Conservation (phyloP, 2,797 vertebrate species). For the Nannoperca obscura region DNA sequence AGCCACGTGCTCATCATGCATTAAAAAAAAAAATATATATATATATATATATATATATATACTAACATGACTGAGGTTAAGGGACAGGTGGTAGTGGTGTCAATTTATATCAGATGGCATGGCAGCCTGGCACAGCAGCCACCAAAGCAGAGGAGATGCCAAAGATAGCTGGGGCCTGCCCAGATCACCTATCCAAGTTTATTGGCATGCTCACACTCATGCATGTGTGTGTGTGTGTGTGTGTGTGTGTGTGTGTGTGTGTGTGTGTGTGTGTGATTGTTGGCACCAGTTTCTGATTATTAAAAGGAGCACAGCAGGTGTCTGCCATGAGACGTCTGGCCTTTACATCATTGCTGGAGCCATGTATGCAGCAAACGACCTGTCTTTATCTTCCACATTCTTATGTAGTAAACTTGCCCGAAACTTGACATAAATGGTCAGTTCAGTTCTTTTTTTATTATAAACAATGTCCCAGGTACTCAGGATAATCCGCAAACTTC, state of each 20-base stretch:
- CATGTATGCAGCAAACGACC: slow-evolving; percentile 18
- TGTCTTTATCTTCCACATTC: slow-evolving; percentile 12
- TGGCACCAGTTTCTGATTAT: slow-evolving; percentile 61
- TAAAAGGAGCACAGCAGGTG: slow-evolving; percentile 70
- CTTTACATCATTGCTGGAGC: slow-evolving; percentile 48
- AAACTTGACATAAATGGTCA: not conserved
- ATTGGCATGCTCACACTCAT: slow-evolving; percentile 39
- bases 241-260: slow-evolving; percentile 8
- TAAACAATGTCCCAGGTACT: not conserved
- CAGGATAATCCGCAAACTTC: not conserved
- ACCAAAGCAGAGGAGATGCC: slow-evolving; percentile 64
- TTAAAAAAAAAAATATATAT: slow-evolving; percentile 35
- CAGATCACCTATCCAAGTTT: slow-evolving; percentile 64
- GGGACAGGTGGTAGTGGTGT: slow-evolving; percentile 72
- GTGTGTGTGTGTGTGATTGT: slow-evolving; percentile 35
- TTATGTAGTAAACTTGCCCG: not conserved
- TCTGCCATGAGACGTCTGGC: slow-evolving; percentile 46
- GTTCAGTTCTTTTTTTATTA: not conserved
- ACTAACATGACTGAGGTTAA: slow-evolving; percentile 52
- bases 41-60: slow-evolving; percentile 42
- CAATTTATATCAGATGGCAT: slow-evolving; percentile 65
- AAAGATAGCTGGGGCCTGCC: slow-evolving; percentile 71
- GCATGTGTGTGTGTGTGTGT: no score
- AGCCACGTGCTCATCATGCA: slow-evolving; percentile 37
- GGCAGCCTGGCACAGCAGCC: slow-evolving; percentile 66